Evolutionary conservation across 2,113 vertebrate species (phyloP), one percentile per base, ranked within the genome.

Genomic region (Sebastes fasciatus): DNA sequence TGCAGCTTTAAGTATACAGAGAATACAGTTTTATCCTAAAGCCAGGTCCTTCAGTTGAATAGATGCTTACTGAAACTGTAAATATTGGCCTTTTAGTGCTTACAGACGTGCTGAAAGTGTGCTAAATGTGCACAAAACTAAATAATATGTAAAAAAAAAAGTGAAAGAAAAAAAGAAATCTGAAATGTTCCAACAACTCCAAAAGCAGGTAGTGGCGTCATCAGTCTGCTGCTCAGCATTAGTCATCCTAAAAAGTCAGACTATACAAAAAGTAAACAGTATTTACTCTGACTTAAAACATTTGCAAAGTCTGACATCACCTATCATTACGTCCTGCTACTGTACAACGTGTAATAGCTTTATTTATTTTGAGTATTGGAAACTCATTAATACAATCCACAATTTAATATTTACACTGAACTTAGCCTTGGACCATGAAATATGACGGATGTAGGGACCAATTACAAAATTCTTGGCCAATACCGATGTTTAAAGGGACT

Each of bases 261-360:
- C 43, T 49, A n/a, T 23, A 60, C 43, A 11, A 43, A 52, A 19
- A 61, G 52, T 51, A 51, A 67, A 74, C 45, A 14, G 54, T 61
- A 68, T 61, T 68, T 67, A 80, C 40, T 64, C n/a, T 62, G 23
- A 60, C 54, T 61, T 9, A 16, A 52, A 52, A 67, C 66, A 9
- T 52, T 69, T 52, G 21, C 49, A 55, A 40, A 58, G 13, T 3
- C 23, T 66, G 54, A 21, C 55, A 23, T 75, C n/a, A 21, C 43
- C 68, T 71, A 42, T 45, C 42, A 66, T 49, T 65, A 49, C 12
- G 17, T 2, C 69, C 49, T 42, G 60, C 21, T 11, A 64, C 26
- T 34, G 26, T 34, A 63, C 46, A 62, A 17, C 17, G 26, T 34
- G 26, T 34, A 34, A 8, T 43, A 54, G 13, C 21, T 40, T 48